Evolutionary conservation across 2,113 vertebrate species (phyloP), one percentile per base, ranked within the genome.

Genomic region (Brachypteracias leptosomus): DNA sequence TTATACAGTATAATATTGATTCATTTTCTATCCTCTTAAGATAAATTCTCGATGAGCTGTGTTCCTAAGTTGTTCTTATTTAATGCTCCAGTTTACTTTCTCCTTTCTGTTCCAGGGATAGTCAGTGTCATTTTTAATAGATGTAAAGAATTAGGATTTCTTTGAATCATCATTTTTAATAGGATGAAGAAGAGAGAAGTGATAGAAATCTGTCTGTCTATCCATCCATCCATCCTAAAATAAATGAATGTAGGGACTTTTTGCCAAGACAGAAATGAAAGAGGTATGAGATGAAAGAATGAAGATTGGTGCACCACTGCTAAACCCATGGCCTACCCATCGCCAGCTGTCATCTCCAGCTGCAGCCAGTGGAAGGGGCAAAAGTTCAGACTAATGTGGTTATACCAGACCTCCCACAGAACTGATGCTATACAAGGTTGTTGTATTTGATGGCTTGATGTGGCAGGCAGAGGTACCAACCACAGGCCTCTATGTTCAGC

Each of bases 11-110:
- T 70, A 89, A 91, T 90, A 85, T 82, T 33, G 59, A 96, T 51
- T 94, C 73, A 81, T 91, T 95, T 95, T 92, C 24, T 87, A 75
- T 93, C 70, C n/a, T 83, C 89, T 94, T 96, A 91, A 94, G 67
- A 90, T 61, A 96, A 90, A 88, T 77, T 89, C 36, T 72, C 20
- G 2, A 74, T 77, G 70, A 95, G 33, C 15, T 67, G 40, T 83
- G 65, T 89, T 88, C 62, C 62, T 83, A 89, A 87, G 19, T 74
- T 16, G 1, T 59, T 78, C 20, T 74, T 89, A 58, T 71, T 86
- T 88, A 82, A 38, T 92, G 33, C 4, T 55, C 13, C 38, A 65
- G 46, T 81, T 90, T 84, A 66, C 17, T 52, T 85, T 71, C 49
- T 86, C 13, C 7, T 82, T 94, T 76, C 75, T 88, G 13, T 35